phyloP scores from a whole-genome alignment of 2,888 invertebrate species.

The Norana najaformis region DNA sequence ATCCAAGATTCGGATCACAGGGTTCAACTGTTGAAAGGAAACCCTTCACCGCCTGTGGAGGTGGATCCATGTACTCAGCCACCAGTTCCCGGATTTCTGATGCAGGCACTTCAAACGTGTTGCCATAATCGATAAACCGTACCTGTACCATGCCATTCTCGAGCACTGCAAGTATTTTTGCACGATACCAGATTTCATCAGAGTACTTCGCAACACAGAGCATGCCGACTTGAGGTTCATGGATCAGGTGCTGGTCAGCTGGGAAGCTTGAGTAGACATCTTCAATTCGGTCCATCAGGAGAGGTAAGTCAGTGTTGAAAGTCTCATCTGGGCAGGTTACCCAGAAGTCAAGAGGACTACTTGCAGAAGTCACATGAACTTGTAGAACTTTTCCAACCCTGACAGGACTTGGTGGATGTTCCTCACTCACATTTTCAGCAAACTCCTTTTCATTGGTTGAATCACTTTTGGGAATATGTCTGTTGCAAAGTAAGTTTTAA shows the following conservation, averaged over 20 bases:
- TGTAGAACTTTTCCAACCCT: background rate
- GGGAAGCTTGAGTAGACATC: background rate
- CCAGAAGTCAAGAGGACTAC: background rate
- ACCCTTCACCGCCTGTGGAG: background rate
- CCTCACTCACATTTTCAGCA: background rate
- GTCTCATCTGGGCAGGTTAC: constrained; percentile 8
- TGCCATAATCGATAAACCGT: constrained; percentile 56
- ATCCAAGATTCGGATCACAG: background rate
- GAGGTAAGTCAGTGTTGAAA: background rate
- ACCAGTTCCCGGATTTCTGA: background rate
- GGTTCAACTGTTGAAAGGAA: background rate
- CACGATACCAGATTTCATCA: constrained; percentile 53
- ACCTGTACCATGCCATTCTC: constrained; percentile 4
- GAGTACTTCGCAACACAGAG: constrained; percentile 47
- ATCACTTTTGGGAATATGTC: background rate
- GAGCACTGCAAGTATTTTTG: constrained; percentile 43
- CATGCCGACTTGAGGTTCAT: constrained; percentile 8
- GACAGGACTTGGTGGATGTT: background rate
- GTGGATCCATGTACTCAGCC: background rate
- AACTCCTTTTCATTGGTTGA: background rate
- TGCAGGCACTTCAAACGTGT: constrained; percentile 37
- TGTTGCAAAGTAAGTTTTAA: background rate
- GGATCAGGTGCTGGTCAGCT: background rate
- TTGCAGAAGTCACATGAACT: constrained; percentile 14
- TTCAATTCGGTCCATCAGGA: constrained; percentile 21